Percentiles rank a stretch among this genome's conserved stretches.
Conservation (phyloP, 2,113 vertebrate species). For the Zosterops pallidus region DNA sequence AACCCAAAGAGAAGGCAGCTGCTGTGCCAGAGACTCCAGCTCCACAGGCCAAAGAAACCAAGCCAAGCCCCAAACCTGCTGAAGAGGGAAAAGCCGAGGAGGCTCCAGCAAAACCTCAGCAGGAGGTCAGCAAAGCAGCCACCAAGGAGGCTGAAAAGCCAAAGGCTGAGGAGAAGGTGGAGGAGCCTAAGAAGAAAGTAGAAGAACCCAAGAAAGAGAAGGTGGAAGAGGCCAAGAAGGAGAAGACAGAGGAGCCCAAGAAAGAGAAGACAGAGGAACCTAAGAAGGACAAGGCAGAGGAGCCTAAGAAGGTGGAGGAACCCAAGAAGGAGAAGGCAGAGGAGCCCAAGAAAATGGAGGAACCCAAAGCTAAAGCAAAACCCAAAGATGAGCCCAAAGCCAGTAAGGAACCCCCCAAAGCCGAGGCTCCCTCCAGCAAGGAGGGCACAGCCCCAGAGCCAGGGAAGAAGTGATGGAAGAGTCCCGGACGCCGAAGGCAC, state of each 20-base stretch:
- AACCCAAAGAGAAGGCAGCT: constrained; percentile 61
- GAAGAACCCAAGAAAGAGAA: constrained; percentile 1
- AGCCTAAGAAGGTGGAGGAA: constrained; percentile 31
- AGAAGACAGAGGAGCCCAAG: neutral
- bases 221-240: neutral
- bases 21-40: constrained; percentile 57
- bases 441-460: constrained; percentile 33
- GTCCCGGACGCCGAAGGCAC: neutral
- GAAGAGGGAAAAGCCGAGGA: constrained; percentile 2
- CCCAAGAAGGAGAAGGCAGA: neutral
- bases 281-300: neutral
- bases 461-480: constrained; percentile 64
- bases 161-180: constrained; percentile 53
- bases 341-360: neutral
- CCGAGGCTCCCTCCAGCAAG: constrained; percentile 40
- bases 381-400: constrained; percentile 67
- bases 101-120: constrained; percentile 21
- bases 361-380: constrained; percentile 69
- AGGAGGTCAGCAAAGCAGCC: constrained; percentile 14
- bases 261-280: fast-evolving
- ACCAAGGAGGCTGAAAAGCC: constrained; percentile 57
- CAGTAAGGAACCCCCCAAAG: constrained; percentile 39
- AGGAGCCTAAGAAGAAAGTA: constrained; percentile 38
- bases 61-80: constrained; percentile 29
- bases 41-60: constrained; percentile 33